Percentiles rank a stretch among this genome's conserved stretches.
Evolutionary conservation across 2,113 vertebrate genomes (phyloP).

Genomic region (Oreotrochilus melanogaster): DNA sequence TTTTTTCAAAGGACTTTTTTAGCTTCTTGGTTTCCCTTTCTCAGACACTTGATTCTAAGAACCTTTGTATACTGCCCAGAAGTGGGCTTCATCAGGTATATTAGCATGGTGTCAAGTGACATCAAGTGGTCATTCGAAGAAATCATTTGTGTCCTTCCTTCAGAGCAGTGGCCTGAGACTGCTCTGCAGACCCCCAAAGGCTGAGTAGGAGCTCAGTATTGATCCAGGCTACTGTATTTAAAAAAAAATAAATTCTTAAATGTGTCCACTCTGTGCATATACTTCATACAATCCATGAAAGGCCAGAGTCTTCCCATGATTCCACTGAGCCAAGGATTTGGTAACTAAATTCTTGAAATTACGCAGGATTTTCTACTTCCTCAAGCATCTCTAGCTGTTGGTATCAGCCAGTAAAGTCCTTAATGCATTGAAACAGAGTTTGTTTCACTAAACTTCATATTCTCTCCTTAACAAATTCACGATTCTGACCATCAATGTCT

Average conservation of each 20-base stretch:
- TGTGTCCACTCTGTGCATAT: accelerated
- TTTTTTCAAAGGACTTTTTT: neutral
- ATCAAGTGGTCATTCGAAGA: slow-evolving; percentile 45
- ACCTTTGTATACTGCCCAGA: neutral
- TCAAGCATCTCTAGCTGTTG: neutral
- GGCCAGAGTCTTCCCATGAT: neutral
- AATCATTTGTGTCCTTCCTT: neutral
- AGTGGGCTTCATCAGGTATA: neutral
- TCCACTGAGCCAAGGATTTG: neutral
- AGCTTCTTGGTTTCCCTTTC: neutral
- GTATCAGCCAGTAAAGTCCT: neutral
- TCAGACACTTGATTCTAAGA: neutral
- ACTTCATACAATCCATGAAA: neutral
- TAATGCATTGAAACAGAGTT: neutral
- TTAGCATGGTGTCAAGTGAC: slow-evolving; percentile 25
- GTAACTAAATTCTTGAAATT: neutral
- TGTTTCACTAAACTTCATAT: neutral
- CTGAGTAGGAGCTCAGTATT: neutral
- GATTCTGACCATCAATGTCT: neutral
- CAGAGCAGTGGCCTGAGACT: neutral
- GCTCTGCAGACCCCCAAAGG: neutral
- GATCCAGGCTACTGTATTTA: neutral
- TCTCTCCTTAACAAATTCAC: neutral
- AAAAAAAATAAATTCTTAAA: neutral
- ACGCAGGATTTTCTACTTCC: neutral